Conservation (phyloP, 2,797 vertebrate species). For the Decapterus maruadsi region DNA sequence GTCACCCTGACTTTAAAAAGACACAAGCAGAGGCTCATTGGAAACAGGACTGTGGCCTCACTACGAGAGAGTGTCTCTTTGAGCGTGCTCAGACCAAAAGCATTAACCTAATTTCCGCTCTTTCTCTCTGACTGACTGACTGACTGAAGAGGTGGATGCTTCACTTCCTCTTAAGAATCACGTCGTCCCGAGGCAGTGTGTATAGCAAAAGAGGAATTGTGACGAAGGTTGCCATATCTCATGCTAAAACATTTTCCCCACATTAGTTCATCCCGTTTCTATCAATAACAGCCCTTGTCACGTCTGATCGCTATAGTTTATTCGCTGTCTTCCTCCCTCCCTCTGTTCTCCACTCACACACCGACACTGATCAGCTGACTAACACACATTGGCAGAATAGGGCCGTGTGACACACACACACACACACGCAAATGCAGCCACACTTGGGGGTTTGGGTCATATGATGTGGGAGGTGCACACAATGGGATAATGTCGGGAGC, state of each 20-base stretch:
- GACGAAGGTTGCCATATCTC: neutral
- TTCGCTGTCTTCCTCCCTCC: conserved; percentile 27
- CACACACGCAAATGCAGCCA: conserved; percentile 28
- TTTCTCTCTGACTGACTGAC: conserved; percentile 62
- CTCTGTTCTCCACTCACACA: conserved; percentile 28
- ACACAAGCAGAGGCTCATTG: conserved; percentile 31
- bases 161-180: conserved; percentile 68
- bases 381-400: conserved; percentile 70
- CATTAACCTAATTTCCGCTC: conserved; percentile 74
- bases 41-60: conserved; percentile 20
- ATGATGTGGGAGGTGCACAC: conserved; percentile 67
- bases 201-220: neutral
- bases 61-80: conserved; percentile 40
- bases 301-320: conserved; percentile 2
- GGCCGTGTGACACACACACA: conserved; percentile 74
- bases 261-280: neutral
- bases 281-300: conserved; percentile 4
- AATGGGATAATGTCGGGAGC: conserved; percentile 65
- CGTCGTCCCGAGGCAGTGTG: conserved; percentile 51
- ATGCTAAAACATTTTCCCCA: neutral
- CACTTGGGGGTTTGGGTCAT: conserved; percentile 74
- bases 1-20: neutral
- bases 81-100: conserved; percentile 59
- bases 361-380: conserved; percentile 76
- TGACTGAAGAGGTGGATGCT: conserved; percentile 67